Percentiles rank a stretch among this genome's conserved stretches.
These are phyloP conservation scores for Scytalopus superciliaris DNA, from an alignment of 2,113 vertebrate genomes.

Conservation along the genomic window DNA sequence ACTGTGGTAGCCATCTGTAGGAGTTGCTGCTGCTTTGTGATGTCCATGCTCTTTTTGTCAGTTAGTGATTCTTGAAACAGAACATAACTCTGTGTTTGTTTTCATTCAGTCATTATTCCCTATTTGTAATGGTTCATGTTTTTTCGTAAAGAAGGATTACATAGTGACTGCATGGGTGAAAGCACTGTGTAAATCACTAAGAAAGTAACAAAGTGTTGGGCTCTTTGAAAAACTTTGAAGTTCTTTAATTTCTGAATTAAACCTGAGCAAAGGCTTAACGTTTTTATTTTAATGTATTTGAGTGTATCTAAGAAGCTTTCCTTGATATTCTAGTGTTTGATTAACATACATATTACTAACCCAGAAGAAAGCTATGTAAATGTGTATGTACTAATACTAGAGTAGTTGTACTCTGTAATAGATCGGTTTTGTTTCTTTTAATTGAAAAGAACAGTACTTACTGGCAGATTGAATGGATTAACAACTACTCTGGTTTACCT, in stretches of 20 bases:
- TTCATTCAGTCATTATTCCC: background rate
- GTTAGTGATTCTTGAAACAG: background rate
- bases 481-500: background rate
- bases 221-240: background rate
- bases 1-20: background rate
- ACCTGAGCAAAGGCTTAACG: background rate
- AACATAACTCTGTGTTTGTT: background rate
- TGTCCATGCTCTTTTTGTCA: background rate
- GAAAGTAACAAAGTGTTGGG: background rate
- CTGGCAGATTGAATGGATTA: background rate
- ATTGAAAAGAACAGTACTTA: background rate
- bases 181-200: background rate
- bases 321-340: background rate
- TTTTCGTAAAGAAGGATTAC: background rate
- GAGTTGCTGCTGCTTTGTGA: background rate
- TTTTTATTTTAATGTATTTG: background rate
- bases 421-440: background rate
- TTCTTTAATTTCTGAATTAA: constrained; percentile 1
- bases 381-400: background rate
- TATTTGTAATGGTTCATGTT: background rate
- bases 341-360: constrained; percentile 8
- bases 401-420: background rate
- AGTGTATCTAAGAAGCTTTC: background rate
- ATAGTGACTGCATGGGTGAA: accelerated
- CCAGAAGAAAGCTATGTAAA: constrained; percentile 2